Conservation (phyloP, 2,797 vertebrate species). For the Ptychobarbus kaznakovi region DNA sequence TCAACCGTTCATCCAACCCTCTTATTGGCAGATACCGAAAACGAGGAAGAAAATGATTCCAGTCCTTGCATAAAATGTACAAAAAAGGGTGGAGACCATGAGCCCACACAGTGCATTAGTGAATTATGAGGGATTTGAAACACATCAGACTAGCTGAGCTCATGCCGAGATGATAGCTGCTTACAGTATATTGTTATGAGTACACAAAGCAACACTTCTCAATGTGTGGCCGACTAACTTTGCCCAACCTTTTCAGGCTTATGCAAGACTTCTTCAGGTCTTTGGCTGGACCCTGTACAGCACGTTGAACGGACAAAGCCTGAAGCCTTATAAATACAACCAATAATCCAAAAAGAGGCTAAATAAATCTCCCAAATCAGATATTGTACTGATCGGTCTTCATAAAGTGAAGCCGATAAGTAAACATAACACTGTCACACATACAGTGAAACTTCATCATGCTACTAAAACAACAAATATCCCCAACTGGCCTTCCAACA, state of each 20-base stretch:
- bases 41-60: slow-evolving; percentile 64
- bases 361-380: slow-evolving; percentile 47
- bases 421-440: slow-evolving; percentile 37
- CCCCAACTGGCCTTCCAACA: slow-evolving; percentile 21
- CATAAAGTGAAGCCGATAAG: slow-evolving; percentile 34
- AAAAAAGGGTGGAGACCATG: slow-evolving; percentile 50
- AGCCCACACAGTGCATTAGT: slow-evolving; percentile 52
- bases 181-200: slow-evolving; percentile 17
- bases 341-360: slow-evolving; percentile 21
- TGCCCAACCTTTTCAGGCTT: slow-evolving; percentile 32
- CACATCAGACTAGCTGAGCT: slow-evolving; percentile 1
- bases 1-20: neutral
- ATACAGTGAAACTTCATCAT: slow-evolving; percentile 40
- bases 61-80: slow-evolving; percentile 71
- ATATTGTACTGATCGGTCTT: slow-evolving; percentile 34
- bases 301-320: slow-evolving; percentile 37
- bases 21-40: slow-evolving; percentile 35
- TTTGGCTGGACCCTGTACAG: slow-evolving; percentile 54
- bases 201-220: slow-evolving; percentile 43
- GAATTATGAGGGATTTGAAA: slow-evolving; percentile 23
- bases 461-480: slow-evolving; percentile 35
- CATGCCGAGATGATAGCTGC: slow-evolving; percentile 36
- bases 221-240: slow-evolving; percentile 12
- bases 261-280: slow-evolving; percentile 41
- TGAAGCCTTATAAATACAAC: slow-evolving; percentile 45